phyloP scores from a whole-genome alignment of 2,113 vertebrate species.

The Cichladusa arquata region DNA sequence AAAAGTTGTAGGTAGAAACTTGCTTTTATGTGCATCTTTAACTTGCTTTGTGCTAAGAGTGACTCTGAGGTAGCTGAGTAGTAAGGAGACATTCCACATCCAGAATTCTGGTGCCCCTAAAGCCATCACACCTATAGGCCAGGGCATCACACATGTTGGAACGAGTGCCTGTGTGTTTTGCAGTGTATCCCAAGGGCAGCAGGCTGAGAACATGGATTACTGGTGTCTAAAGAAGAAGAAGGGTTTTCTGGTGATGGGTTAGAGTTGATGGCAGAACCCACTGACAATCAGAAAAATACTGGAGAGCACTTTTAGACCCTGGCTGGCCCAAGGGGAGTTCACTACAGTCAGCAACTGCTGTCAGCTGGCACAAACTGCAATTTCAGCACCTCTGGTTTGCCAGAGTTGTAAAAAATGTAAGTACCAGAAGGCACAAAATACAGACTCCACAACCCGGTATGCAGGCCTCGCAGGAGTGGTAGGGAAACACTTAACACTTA shows the following conservation, averaged over 20 bases:
- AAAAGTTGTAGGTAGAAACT: neutral
- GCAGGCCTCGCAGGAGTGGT: neutral
- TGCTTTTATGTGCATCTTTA: neutral
- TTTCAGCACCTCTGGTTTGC: neutral
- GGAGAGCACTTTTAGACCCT: neutral
- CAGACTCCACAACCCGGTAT: neutral
- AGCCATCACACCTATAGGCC: neutral
- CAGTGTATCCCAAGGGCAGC: neutral
- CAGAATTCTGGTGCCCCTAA: neutral
- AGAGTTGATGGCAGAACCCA: neutral
- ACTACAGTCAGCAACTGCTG: neutral
- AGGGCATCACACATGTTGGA: neutral
- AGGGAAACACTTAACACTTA: neutral
- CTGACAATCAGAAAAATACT: neutral
- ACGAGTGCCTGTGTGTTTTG: neutral
- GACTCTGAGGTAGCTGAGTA: neutral
- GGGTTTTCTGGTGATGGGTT: neutral
- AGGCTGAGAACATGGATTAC: neutral
- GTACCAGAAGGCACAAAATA: neutral
- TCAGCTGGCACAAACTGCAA: neutral
- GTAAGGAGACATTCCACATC: neutral
- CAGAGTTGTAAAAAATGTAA: neutral
- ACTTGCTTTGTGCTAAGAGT: neutral
- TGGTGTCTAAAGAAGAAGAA: neutral
- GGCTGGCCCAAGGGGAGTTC: neutral